phyloP scores from a whole-genome alignment of 2,888 invertebrate genomes.

The Monochamus alternatus region DNA sequence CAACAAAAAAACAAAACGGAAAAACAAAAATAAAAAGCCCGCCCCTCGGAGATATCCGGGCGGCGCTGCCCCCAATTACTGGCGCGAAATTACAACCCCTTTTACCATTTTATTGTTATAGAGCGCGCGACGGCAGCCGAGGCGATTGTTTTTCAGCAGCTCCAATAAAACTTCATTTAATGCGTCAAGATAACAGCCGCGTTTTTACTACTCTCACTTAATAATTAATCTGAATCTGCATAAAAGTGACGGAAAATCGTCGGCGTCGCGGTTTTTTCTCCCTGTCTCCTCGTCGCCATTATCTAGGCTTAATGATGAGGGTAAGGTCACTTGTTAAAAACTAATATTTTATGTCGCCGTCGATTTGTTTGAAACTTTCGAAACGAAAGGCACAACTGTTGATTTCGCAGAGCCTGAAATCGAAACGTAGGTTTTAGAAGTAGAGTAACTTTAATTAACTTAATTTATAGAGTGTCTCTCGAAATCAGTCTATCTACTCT shows the following conservation, averaged over 20 bases:
- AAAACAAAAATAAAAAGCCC: background rate
- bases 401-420: too few species aligned
- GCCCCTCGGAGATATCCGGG: constrained; percentile 10
- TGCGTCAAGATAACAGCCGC: constrained; percentile 32
- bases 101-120: constrained; percentile 32
- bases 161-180: constrained; percentile 45
- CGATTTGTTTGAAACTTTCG: too few species aligned
- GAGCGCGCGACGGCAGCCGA: constrained; percentile 4
- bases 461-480: too few species aligned
- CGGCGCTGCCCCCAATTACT: constrained; percentile 7
- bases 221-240: constrained; percentile 44
- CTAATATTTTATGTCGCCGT: background rate
- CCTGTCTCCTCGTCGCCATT: background rate
- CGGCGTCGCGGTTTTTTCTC: constrained; percentile 1
- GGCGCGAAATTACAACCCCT: constrained; percentile 27
- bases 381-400: too few species aligned
- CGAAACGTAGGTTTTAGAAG: too few species aligned
- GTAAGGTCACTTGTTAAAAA: background rate
- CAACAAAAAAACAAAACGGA: constrained; percentile 16
- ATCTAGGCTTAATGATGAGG: background rate
- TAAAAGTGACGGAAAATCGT: constrained; percentile 39
- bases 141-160: constrained; percentile 33
- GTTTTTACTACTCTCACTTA: constrained; percentile 39
- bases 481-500: too few species aligned
- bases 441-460: too few species aligned